These are phyloP conservation scores for Enteromius radiatus DNA, from an alignment of 2,797 vertebrate species.

Conservation along the genomic window DNA sequence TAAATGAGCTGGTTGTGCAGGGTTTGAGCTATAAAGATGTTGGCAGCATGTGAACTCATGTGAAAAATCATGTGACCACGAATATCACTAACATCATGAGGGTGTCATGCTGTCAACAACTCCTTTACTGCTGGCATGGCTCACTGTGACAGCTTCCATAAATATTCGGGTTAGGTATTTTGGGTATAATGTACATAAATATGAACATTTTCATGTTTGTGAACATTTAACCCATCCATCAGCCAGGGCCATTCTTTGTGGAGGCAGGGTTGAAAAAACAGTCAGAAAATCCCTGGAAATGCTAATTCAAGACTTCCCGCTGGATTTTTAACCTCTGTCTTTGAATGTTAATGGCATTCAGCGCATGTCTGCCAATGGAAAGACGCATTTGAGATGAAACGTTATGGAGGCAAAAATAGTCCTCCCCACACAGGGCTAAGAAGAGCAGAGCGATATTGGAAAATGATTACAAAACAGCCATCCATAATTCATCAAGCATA, in stretches of 20 bases:
- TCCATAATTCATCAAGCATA: conserved; percentile 82
- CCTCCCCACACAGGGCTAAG: conserved; percentile 55
- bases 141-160: conserved; percentile 51
- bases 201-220: background rate
- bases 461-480: conserved; percentile 82
- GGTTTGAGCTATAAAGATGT: conserved; percentile 38
- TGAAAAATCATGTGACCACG: conserved; percentile 25
- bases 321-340: conserved; percentile 58
- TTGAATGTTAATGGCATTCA: conserved; percentile 38
- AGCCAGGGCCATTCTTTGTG: background rate
- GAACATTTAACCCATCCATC: background rate
- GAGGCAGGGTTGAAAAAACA: background rate
- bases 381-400: conserved; percentile 23
- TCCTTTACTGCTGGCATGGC: conserved; percentile 41
- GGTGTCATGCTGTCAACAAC: conserved; percentile 43
- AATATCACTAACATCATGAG: conserved; percentile 55
- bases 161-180: conserved; percentile 41
- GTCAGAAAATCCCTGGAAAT: conserved; percentile 57
- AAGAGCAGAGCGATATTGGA: conserved; percentile 75
- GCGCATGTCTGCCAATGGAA: conserved; percentile 30
- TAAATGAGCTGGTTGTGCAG: background rate
- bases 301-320: conserved; percentile 51
- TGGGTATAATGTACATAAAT: background rate
- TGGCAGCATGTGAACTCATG: conserved; percentile 35
- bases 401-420: conserved; percentile 48